Conservation (phyloP, 2,888 invertebrate species). For the Steromphala cineraria region DNA sequence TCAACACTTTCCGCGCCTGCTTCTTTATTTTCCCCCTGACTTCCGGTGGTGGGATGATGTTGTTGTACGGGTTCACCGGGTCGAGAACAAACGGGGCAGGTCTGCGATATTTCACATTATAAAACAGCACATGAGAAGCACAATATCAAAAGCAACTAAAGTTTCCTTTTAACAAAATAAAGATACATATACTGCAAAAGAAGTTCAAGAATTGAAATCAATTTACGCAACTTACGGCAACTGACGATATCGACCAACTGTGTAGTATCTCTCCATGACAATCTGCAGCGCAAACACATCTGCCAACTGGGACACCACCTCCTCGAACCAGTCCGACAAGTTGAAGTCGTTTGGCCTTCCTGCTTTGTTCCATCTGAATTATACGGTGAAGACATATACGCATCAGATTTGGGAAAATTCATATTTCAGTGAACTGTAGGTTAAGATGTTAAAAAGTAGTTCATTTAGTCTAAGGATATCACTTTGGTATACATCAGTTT, state of each 20-base stretch:
- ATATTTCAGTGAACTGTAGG: too few relatives aligned
- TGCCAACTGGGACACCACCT: not conserved
- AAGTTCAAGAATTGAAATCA: too few relatives aligned
- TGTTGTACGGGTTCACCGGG: not conserved
- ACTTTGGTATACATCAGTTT: too few relatives aligned
- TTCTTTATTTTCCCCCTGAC: not conserved
- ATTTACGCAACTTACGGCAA: not conserved
- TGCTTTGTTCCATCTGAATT: not conserved
- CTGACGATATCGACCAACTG: not conserved
- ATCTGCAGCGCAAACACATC: not conserved
- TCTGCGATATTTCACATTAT: not conserved
- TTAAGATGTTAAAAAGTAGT: too few relatives aligned
- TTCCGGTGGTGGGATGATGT: not conserved
- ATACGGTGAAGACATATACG: not conserved
- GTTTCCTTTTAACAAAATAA: too few relatives aligned
- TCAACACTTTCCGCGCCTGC: not conserved
- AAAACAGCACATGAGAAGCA: too few relatives aligned
- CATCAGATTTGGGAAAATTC: too few relatives aligned
- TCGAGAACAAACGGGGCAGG: not conserved
- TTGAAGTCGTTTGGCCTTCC: not conserved
- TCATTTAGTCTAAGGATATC: too few relatives aligned
- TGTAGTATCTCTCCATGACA: not conserved
- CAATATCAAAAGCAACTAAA: too few relatives aligned
- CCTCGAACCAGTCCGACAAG: not conserved
- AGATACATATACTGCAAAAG: too few relatives aligned